Conservation (phyloP, 2,797 vertebrate genomes). For the Helostoma temminkii region DNA sequence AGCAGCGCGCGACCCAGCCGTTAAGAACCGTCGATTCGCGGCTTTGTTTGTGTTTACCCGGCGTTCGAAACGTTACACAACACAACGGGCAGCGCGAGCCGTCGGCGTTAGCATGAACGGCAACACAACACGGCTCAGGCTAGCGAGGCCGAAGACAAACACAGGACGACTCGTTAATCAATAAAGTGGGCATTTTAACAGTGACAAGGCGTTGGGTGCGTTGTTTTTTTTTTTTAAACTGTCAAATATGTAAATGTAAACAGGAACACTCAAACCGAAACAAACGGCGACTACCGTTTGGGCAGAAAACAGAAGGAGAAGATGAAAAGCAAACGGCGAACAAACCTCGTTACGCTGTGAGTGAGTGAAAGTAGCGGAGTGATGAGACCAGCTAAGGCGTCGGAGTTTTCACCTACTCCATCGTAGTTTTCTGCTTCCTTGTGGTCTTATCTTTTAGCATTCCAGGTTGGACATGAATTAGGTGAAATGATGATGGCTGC, state of each 20-base stretch:
- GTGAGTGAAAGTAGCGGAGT: neutral
- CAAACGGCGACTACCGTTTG: slow-evolving; percentile 22
- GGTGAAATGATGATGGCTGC: slow-evolving; percentile 85
- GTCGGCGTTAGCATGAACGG: slow-evolving; percentile 42
- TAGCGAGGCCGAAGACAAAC: slow-evolving; percentile 7
- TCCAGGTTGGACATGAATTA: slow-evolving; percentile 76
- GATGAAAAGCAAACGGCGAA: slow-evolving; percentile 21
- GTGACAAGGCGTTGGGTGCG: rapidly evolving
- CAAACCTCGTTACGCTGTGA: slow-evolving; percentile 66
- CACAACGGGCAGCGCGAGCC: slow-evolving; percentile 46
- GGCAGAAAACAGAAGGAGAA: slow-evolving; percentile 25
- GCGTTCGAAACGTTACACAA: slow-evolving; percentile 39
- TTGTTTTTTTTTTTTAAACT: slow-evolving; percentile 8
- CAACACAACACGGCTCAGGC: slow-evolving; percentile 24
- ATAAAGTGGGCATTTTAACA: neutral
- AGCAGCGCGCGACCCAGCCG: neutral
- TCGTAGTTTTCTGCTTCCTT: slow-evolving; percentile 45
- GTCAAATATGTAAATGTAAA: neutral
- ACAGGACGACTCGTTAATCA: neutral
- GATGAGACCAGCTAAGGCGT: slow-evolving; percentile 13
- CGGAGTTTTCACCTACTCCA: slow-evolving; percentile 68
- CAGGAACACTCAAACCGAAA: slow-evolving; percentile 45
- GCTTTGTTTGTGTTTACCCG: slow-evolving; percentile 1
- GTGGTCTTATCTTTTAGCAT: slow-evolving; percentile 60
- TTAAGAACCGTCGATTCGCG: neutral